A percentile compares a stretch with the other conserved stretches of the same genome.
phyloP scores from a whole-genome alignment of 1,140 invertebrate species.

The Chlorops oryzae region DNA sequence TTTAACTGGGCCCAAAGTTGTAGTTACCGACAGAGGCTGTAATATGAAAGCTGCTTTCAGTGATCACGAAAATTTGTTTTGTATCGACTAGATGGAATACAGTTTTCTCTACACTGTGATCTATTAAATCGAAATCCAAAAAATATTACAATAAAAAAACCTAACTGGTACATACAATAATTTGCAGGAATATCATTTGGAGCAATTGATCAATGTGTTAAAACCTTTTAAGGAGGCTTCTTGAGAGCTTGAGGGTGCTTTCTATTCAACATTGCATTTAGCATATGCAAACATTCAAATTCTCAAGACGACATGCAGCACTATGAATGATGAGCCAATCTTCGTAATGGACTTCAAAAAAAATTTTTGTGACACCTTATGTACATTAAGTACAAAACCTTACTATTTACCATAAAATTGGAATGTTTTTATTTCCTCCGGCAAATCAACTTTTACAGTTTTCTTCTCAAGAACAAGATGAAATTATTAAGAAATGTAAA shows the following conservation, averaged over 20 bases:
- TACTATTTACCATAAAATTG: slow-evolving; percentile 1
- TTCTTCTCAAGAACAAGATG: slow-evolving; percentile 2
- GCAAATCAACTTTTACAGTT: not conserved
- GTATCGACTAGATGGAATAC: slow-evolving; percentile 6
- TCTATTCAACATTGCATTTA: not conserved
- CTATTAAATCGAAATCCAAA: slow-evolving; percentile 3
- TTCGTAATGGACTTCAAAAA: slow-evolving; percentile 1
- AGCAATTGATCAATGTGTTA: not conserved
- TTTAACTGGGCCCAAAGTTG: slow-evolving; percentile 3
- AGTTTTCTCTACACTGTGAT: not conserved
- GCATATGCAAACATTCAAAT: slow-evolving; percentile 1
- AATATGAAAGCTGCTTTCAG: slow-evolving; percentile 1
- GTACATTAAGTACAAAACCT: not conserved
- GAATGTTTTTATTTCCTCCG: slow-evolving; percentile 7
- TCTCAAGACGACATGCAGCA: slow-evolving; percentile 3
- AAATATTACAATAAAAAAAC: too few species aligned
- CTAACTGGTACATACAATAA: not conserved
- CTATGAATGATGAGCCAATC: slow-evolving; percentile 3
- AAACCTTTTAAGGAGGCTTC: slow-evolving; percentile 4
- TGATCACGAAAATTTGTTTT: not conserved
- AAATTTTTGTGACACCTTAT: slow-evolving; percentile 1
- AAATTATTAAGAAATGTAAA: not conserved
- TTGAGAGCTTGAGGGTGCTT: slow-evolving; percentile 1
- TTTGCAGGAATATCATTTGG: slow-evolving; percentile 5
- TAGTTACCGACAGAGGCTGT: slow-evolving; percentile 2